Conservation (phyloP, 2,888 invertebrate species). For the Cartodere bifasciata region DNA sequence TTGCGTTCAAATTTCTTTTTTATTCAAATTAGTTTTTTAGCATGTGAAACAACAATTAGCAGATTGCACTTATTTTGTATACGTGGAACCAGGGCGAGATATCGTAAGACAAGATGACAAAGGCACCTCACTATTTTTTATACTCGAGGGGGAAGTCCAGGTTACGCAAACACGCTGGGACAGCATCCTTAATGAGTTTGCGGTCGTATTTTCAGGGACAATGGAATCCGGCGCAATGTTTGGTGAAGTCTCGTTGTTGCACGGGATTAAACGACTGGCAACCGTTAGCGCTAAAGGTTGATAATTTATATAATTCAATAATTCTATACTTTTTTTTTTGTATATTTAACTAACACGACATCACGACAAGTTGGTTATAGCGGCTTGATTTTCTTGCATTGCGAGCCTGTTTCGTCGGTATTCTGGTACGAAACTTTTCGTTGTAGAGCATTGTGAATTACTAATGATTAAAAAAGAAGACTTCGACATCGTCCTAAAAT, state of each 20-base stretch:
- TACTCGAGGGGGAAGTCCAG: conserved; percentile 45
- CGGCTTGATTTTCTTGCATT: too few species aligned
- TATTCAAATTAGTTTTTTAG: conserved; percentile 26
- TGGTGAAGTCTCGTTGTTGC: conserved; percentile 53
- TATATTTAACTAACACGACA: too few species aligned
- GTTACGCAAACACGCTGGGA: conserved; percentile 42
- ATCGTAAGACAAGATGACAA: conserved; percentile 49
- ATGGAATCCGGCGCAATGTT: conserved; percentile 49
- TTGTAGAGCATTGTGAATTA: conserved; percentile 46
- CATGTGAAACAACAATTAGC: conserved; percentile 48
- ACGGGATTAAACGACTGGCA: conserved; percentile 45
- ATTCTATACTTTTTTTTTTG: too few species aligned
- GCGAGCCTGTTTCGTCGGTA: too few species aligned
- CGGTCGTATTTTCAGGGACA: conserved; percentile 38
- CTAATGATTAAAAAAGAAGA: conserved; percentile 47
- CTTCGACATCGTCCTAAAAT: conserved; percentile 46
- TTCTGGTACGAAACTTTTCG: too few species aligned
- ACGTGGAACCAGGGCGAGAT: conserved; percentile 42
- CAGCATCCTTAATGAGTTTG: conserved; percentile 35
- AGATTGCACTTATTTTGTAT: conserved; percentile 46
- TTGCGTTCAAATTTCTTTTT: background rate
- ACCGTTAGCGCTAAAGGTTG: conserved; percentile 45
- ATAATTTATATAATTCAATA: conserved; percentile 1
- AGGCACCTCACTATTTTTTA: conserved; percentile 48
- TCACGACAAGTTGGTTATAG: too few species aligned